Percentiles rank a stretch among this genome's conserved stretches.
These are phyloP conservation scores for Ericerus pela DNA, from an alignment of 1,140 invertebrate species.

Conservation along the genomic window DNA sequence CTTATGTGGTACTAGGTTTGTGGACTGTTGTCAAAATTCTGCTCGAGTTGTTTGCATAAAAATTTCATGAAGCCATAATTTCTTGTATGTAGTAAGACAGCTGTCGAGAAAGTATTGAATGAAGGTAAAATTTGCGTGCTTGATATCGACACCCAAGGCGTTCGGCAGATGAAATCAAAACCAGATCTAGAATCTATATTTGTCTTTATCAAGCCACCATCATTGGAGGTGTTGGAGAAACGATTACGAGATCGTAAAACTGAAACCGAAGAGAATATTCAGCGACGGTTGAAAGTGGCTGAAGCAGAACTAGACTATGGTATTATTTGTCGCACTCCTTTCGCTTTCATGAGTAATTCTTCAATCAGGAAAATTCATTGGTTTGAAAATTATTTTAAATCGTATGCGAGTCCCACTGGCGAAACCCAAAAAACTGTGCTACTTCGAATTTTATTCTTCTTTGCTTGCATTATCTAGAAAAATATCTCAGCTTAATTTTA, in stretches of 20 bases:
- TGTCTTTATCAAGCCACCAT: slow-evolving; percentile 90
- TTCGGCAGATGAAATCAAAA: slow-evolving; percentile 75
- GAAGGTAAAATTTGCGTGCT: slow-evolving; percentile 80
- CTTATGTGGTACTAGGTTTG: slow-evolving; percentile 86
- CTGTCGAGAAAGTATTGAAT: slow-evolving; percentile 63
- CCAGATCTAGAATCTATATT: slow-evolving; percentile 60
- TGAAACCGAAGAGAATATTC: slow-evolving; percentile 74
- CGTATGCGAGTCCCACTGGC: too few species aligned
- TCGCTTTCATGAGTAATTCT: too few species aligned
- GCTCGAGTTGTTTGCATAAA: too few species aligned
- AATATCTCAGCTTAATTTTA: too few species aligned
- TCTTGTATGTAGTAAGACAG: slow-evolving; percentile 53
- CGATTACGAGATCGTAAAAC: slow-evolving; percentile 64
- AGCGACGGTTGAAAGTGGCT: slow-evolving; percentile 56
- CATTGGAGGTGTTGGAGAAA: slow-evolving; percentile 58
- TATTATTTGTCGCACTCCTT: slow-evolving; percentile 32
- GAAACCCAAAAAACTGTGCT: too few species aligned
- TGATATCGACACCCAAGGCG: slow-evolving; percentile 90
- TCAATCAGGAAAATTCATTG: too few species aligned
- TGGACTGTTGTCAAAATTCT: background rate
- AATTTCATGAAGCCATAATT: too few species aligned
- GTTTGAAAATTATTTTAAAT: too few species aligned
- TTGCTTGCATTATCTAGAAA: too few species aligned
- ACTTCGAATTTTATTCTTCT: too few species aligned
- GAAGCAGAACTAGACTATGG: slow-evolving; percentile 71